Percentiles rank a stretch among this genome's conserved stretches.
Evolutionary conservation across 2,888 invertebrate genomes (phyloP).

Genomic region (Alloplasta piceator): DNA sequence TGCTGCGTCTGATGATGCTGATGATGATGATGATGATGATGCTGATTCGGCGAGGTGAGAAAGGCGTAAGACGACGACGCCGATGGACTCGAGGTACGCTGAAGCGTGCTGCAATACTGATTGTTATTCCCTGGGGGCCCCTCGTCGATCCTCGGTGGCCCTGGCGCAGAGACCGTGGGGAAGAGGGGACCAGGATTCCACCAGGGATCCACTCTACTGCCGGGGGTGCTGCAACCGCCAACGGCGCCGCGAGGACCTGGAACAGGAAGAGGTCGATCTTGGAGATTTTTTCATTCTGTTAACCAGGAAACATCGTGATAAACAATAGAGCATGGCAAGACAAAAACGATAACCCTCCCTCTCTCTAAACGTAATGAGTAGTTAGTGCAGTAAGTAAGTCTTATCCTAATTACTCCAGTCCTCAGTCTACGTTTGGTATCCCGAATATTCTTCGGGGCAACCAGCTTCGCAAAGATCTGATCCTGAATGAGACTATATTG

Average conservation of each 20-base stretch:
- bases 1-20: constrained; percentile 65
- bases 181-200: constrained; percentile 80
- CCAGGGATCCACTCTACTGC: constrained; percentile 83
- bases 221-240: constrained; percentile 83
- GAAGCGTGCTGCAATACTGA: constrained; percentile 70
- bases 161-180: constrained; percentile 78
- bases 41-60: constrained; percentile 46
- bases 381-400: too few species aligned
- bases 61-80: constrained; percentile 57
- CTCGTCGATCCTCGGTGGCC: constrained; percentile 80
- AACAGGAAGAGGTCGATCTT: constrained; percentile 69
- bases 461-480: too few species aligned
- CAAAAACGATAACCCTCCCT: too few species aligned
- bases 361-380: too few species aligned
- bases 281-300: constrained; percentile 22
- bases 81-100: constrained; percentile 65
- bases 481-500: too few species aligned
- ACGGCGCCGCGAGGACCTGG: constrained; percentile 82
- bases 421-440: too few species aligned
- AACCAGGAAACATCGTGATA: background rate
- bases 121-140: constrained; percentile 76
- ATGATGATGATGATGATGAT: constrained; percentile 52
- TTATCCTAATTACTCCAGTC: too few species aligned
- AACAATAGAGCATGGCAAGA: too few species aligned
- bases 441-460: too few species aligned